phyloP scores from a whole-genome alignment of 2,113 vertebrate genomes.

The Glaucidium brasilianum region DNA sequence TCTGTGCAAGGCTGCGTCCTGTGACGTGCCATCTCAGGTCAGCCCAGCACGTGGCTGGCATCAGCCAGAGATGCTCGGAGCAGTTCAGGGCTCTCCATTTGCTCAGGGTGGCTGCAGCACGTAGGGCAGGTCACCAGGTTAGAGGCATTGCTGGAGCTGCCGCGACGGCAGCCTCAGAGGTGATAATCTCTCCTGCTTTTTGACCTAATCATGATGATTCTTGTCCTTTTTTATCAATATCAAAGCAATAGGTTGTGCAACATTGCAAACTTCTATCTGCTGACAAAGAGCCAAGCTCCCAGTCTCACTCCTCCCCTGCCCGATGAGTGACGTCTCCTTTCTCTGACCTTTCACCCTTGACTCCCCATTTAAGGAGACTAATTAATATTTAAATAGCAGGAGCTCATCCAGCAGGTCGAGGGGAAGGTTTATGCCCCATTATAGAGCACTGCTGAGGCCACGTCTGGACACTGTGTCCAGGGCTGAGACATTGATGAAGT shows the following conservation, averaged over 20 bases:
- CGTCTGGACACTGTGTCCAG: not conserved
- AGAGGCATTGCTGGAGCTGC: not conserved
- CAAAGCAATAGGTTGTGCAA: not conserved
- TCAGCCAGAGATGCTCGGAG: fast-evolving
- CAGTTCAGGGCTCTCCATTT: not conserved
- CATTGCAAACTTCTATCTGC: not conserved
- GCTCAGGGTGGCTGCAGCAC: fast-evolving
- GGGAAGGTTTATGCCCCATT: not conserved
- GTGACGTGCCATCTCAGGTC: not conserved
- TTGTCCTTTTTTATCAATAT: not conserved
- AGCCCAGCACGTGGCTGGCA: not conserved
- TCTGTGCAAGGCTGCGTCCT: fast-evolving
- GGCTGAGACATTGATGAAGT: not conserved
- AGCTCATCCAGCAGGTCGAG: not conserved
- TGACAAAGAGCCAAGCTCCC: not conserved
- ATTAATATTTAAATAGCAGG: conserved; percentile 43
- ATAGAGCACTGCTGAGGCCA: not conserved
- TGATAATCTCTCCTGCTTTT: not conserved
- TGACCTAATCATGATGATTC: not conserved
- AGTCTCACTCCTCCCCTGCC: not conserved
- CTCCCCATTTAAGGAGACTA: not conserved
- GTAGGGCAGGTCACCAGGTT: fast-evolving
- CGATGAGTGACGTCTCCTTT: fast-evolving
- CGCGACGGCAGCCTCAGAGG: fast-evolving
- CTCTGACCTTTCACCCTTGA: conserved; percentile 28